A percentile compares a stretch with the other conserved stretches of the same genome.
Evolutionary conservation across 2,888 invertebrate species (phyloP).

Genomic region (Pachydiplax longipennis): DNA sequence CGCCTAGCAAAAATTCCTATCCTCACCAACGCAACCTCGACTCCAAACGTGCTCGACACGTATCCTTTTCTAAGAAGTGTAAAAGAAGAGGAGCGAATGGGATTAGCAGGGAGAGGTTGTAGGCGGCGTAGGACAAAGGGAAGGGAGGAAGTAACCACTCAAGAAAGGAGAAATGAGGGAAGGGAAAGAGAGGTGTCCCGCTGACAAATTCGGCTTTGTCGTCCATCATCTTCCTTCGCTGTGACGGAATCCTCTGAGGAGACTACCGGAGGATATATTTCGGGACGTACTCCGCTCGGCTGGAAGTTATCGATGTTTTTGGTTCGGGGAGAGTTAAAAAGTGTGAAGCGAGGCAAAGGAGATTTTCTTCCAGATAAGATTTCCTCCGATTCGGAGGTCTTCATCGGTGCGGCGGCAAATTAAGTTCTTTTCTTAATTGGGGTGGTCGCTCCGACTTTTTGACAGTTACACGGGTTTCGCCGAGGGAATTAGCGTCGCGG

Average conservation of each 20-base stretch:
- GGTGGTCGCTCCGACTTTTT: neutral
- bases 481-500: no score
- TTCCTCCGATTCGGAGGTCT: neutral
- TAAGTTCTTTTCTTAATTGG: neutral
- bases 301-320: conserved; percentile 35
- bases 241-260: neutral
- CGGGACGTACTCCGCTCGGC: neutral
- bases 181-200: neutral
- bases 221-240: conserved; percentile 19
- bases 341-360: neutral
- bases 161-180: neutral
- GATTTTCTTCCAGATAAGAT: neutral
- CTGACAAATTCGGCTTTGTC: conserved; percentile 42
- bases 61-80: neutral
- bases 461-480: neutral
- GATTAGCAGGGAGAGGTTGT: neutral
- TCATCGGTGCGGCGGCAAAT: neutral
- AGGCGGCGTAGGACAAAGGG: neutral
- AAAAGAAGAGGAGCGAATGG: neutral
- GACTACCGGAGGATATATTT: neutral
- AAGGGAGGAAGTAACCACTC: neutral
- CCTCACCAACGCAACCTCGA: no score
- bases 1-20: no score
- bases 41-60: no score
- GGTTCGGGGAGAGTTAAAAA: neutral